Percentiles rank a stretch among this genome's conserved stretches.
Evolutionary conservation across 1,140 invertebrate species (phyloP).

Genomic region (Monomorium pharaonis): DNA sequence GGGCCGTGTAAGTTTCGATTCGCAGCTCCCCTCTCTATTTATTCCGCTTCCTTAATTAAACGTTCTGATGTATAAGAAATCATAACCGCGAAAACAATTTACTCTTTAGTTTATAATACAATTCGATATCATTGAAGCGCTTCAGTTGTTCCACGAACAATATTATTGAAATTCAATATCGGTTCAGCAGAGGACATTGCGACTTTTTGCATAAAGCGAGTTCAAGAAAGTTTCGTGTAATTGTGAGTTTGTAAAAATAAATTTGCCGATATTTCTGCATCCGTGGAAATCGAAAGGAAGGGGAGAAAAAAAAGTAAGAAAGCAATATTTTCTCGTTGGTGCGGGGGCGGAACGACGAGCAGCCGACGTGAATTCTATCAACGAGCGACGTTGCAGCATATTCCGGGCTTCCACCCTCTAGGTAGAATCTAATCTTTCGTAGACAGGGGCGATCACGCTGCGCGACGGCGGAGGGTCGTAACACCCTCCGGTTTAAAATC

Average conservation of each 20-base stretch:
- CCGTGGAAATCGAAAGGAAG: background rate
- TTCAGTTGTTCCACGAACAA: background rate
- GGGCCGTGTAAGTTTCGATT: background rate
- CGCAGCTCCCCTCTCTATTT: background rate
- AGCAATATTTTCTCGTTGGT: constrained; percentile 28
- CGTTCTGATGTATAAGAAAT: background rate
- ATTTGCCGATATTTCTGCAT: background rate
- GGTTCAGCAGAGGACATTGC: background rate
- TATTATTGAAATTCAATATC: constrained; percentile 17
- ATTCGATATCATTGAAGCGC: background rate
- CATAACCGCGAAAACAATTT: background rate
- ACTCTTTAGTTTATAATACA: background rate
- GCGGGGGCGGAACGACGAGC: background rate
- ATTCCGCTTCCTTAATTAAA: background rate
- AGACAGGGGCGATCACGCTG: constrained; percentile 31
- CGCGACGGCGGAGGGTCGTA: background rate
- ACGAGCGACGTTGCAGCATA: constrained; percentile 3
- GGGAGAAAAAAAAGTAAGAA: background rate
- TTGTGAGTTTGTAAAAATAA: background rate
- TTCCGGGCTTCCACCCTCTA: constrained; percentile 18
- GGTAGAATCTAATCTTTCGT: constrained; percentile 51
- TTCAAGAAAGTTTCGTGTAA: background rate
- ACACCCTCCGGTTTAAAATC: constrained; percentile 41
- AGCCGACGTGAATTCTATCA: constrained; percentile 30
- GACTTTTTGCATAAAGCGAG: background rate